These are phyloP conservation scores for Tetramorium bicarinatum DNA, from an alignment of 2,888 invertebrate genomes.

Conservation along the genomic window DNA sequence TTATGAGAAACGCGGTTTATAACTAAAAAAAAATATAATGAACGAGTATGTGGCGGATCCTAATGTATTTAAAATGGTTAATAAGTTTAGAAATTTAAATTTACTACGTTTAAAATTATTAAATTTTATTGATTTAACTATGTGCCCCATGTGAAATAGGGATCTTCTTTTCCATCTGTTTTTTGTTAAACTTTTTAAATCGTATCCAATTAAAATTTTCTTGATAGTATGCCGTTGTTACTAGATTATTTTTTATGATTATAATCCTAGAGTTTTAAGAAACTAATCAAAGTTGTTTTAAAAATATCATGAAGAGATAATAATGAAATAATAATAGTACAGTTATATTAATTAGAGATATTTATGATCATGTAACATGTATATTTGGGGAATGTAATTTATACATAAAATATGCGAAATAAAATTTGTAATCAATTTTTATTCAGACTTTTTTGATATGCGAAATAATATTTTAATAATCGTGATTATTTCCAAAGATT, in stretches of 20 bases:
- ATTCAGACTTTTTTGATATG: not conserved
- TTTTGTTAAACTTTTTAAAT: conserved; percentile 1
- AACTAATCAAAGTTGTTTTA: not conserved
- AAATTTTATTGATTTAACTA: conserved; percentile 29
- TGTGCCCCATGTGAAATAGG: conserved; percentile 43
- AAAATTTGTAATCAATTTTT: not conserved
- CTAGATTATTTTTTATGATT: not conserved
- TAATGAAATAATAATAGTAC: not conserved
- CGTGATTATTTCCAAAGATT: not conserved
- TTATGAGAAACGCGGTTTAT: not conserved
- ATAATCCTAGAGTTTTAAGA: not conserved
- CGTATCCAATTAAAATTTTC: not conserved
- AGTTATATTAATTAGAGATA: not conserved
- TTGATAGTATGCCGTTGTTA: not conserved
- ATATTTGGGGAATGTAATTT: not conserved
- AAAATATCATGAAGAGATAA: not conserved
- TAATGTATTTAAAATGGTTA: not conserved
- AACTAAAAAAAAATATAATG: not conserved
- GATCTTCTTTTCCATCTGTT: conserved; percentile 74
- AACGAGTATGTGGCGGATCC: not conserved
- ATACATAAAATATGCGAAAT: not conserved
- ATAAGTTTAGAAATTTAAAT: not conserved
- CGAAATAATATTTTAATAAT: not conserved
- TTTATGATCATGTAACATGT: not conserved
- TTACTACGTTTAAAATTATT: not conserved